Evolutionary conservation across 1,140 invertebrate species (phyloP), one percentile per base, ranked within the genome.

Genomic region (Aphelinus atriplicis): DNA sequence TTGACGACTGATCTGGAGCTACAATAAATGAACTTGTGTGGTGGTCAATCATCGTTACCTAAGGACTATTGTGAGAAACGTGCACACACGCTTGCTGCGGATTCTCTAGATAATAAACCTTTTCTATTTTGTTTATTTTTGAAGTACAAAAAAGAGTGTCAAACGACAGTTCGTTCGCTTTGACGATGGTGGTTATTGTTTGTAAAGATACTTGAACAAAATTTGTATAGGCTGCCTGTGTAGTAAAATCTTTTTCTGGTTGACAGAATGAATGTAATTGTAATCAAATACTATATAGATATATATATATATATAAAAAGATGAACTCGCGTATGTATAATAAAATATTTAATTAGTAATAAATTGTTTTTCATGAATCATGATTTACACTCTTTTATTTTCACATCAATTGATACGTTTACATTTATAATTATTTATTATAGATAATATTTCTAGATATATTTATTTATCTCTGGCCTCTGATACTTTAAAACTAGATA

Each of bases 351-450:
- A 66, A 66, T 66, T 60, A 58, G 42, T 58, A 73, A 73, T 73
- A 73, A 73, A 73, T 66, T 46, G 64, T 73, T 73, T 73, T 73
- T 58, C 63, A 73, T 26, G 26, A 26, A 26, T 26, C 26, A 26
- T 26, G 26, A 26, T 26, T 26, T 26, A 26, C 26, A 26, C 26
- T 26, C 26, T 26, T 26, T 26, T 26, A 26, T 26, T 26, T 26
- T 26, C 26, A 26, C 26, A 26, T 26, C 26, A 26, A 26, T 26
- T 26, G 26, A 26, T 26, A 26, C 26, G 26, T 26, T 26, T 26
- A 26, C 26, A 26, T 26, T 26, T 26, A 26, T 26, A 26, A 26
- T 26, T 26, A 26, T 26, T 26, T 26, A 26, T 26, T 26, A n/a
- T n/a, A n/a, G 0, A 26, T 26, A 0, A 26, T 26, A 26, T 26